Conservation (phyloP, 2,888 invertebrate genomes). For the Papilio demoleus region DNA sequence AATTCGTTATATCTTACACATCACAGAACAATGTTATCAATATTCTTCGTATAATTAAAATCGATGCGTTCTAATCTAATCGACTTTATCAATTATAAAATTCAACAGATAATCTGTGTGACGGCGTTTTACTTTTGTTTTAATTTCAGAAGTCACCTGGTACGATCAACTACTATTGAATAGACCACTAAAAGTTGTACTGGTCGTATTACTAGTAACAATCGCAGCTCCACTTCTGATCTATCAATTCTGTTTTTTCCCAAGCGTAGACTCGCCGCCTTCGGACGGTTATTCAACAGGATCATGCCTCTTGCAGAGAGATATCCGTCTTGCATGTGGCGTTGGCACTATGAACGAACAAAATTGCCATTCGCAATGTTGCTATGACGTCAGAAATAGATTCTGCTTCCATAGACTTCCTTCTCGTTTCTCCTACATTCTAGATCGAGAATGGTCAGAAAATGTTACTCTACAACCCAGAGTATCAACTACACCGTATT, state of each 20-base stretch:
- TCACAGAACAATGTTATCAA: constrained; percentile 31
- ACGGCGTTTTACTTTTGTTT: constrained; percentile 32
- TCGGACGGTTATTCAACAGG: constrained; percentile 71
- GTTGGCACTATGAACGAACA: constrained; percentile 55
- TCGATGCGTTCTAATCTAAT: constrained; percentile 38
- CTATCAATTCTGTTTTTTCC: constrained; percentile 62
- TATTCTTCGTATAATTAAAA: constrained; percentile 29
- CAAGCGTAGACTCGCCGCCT: constrained; percentile 57
- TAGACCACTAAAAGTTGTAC: constrained; percentile 61
- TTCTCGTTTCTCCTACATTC: constrained; percentile 77
- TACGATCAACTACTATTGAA: constrained; percentile 69
- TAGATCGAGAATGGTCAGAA: constrained; percentile 65
- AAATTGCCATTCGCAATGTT: constrained; percentile 77
- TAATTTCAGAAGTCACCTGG: constrained; percentile 71
- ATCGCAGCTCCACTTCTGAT: constrained; percentile 63
- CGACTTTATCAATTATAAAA: constrained; percentile 34
- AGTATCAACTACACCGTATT: constrained; percentile 64
- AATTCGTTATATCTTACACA: constrained; percentile 17
- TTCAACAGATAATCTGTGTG: constrained; percentile 25
- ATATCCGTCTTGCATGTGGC: constrained; percentile 68
- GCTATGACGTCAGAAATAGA: constrained; percentile 70
- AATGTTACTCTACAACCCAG: constrained; percentile 61
- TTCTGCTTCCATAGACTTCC: constrained; percentile 81
- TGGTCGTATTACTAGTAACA: constrained; percentile 54
- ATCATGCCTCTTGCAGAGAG: constrained; percentile 65